Base-by-base conservation (phyloP, 2,888 invertebrate genomes). In the Drosophila kambysellisi region DNA sequence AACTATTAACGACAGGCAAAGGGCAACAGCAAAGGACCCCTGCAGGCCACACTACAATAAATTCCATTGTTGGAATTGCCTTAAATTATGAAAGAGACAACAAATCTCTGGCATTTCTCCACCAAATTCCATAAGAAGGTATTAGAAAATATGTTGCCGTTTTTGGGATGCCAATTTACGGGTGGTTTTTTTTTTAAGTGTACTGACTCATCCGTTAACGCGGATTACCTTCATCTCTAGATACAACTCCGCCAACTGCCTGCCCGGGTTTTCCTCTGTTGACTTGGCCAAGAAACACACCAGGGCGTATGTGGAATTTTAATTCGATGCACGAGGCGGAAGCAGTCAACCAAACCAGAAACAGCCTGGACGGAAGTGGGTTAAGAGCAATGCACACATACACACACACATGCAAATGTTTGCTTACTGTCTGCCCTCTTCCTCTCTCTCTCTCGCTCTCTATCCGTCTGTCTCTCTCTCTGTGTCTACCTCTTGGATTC, bases 251-350 rank as follows among this genome's bases (percentile, higher is more conserved):
- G 58, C 30, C 39, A 35, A 43, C 46, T 60, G 61, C 30, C 60
- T 51, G 46, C 57, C 61, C 70, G 53, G 48, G 48, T 46, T 73
- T 64, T 62, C n/a, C 41, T 30, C 59, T 33, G 57, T 67, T 57
- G 53, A 65, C 58, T 59, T 62, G 82, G 70, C 69, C 67, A 83
- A 65, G 82, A 78, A 74, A 59, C 51, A 50, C 61, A 61, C 51
- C 37, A 53, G n/a, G 30, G 41, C 82, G 80, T 82, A 82, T 85
- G 74, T 73, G 84, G 88, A 83, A 83, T 87, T 84, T 87, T 81
- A 84, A 87, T 88, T 79, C 85, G 77, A 70, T 76, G 77, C 74
- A 77, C 69, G 69, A 73, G 67, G 66, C 74, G 73, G 72, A 87
- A 81, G 85, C 70, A 66, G 72, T 68, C 76, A 71, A 62, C 70